Conservation (phyloP, 2,797 vertebrate species). For the Chromis chromis region DNA sequence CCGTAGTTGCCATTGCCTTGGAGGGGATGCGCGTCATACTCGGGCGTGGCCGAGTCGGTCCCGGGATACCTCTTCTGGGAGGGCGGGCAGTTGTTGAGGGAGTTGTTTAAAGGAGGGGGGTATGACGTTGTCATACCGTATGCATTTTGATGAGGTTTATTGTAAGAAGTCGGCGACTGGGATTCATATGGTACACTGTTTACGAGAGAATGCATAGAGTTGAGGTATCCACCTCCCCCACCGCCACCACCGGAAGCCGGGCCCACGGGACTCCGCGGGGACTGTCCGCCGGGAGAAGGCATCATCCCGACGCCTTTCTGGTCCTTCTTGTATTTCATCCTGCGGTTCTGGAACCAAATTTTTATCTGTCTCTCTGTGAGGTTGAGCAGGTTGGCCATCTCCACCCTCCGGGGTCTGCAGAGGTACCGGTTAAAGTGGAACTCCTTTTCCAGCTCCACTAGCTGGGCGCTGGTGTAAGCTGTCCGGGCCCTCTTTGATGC, state of each 20-base stretch:
- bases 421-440: constrained; percentile 99
- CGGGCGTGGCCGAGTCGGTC: constrained; percentile 91
- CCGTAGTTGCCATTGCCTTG: constrained; percentile 94
- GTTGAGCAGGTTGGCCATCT: constrained; percentile 98
- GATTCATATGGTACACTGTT: constrained; percentile 96
- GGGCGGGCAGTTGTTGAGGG: constrained; percentile 92
- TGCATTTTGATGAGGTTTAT: constrained; percentile 92
- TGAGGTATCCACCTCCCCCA: constrained; percentile 89
- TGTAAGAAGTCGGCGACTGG: constrained; percentile 94
- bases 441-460: constrained; percentile 99
- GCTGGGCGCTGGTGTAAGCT: constrained; percentile 97
- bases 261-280: constrained; percentile 92
- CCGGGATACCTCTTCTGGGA: constrained; percentile 94
- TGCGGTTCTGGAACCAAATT: constrained; percentile 99
- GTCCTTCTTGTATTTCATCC: constrained; percentile 99
- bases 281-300: constrained; percentile 96
- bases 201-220: constrained; percentile 97
- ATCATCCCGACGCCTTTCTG: constrained; percentile 97
- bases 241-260: constrained; percentile 78
- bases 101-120: constrained; percentile 89
- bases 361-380: constrained; percentile 99
- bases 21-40: constrained; percentile 93
- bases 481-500: constrained; percentile 96
- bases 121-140: constrained; percentile 94
- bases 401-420: constrained; percentile 94